Percentiles rank a stretch among this genome's conserved stretches.
Evolutionary conservation across 1,140 invertebrate species (phyloP).

Genomic region (Hyposmocoma kahamanoa): DNA sequence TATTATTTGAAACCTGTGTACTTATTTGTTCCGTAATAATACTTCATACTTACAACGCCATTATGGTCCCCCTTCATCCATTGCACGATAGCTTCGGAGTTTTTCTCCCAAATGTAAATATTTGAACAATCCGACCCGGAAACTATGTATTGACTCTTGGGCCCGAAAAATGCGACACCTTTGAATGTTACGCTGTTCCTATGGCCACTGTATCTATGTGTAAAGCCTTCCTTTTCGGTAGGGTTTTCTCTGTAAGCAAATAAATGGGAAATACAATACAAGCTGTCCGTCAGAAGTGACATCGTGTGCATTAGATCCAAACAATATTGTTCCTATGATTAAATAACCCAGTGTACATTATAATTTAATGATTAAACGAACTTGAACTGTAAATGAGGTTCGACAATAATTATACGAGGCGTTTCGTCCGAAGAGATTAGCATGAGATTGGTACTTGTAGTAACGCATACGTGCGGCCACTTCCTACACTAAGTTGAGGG

Average conservation of each 20-base stretch:
- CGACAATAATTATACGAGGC: too few relatives aligned
- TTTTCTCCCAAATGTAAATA: slow-evolving; percentile 95
- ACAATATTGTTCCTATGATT: too few relatives aligned
- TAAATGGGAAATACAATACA: background rate
- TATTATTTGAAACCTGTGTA: too few relatives aligned
- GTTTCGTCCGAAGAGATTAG: too few relatives aligned
- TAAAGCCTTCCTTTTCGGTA: slow-evolving; percentile 76
- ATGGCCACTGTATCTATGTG: slow-evolving; percentile 87
- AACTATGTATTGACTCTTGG: slow-evolving; percentile 90
- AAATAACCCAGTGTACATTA: too few relatives aligned
- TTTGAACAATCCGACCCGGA: slow-evolving; percentile 97
- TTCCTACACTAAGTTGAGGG: too few relatives aligned
- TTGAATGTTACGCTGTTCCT: slow-evolving; percentile 90
- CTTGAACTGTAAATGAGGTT: too few relatives aligned
- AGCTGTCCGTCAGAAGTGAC: background rate
- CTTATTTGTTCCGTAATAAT: too few relatives aligned
- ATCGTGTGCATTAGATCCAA: too few relatives aligned
- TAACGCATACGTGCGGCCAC: too few relatives aligned
- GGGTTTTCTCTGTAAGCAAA: slow-evolving; percentile 46
- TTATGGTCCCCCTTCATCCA: slow-evolving; percentile 89
- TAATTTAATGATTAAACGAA: too few relatives aligned
- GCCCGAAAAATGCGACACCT: slow-evolving; percentile 95
- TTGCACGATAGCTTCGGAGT: slow-evolving; percentile 90
- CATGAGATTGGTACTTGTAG: too few relatives aligned
- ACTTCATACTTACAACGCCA: slow-evolving; percentile 89